Evolutionary conservation across 2,797 vertebrate genomes (phyloP).

Genomic region (Enteromius viviparus): DNA sequence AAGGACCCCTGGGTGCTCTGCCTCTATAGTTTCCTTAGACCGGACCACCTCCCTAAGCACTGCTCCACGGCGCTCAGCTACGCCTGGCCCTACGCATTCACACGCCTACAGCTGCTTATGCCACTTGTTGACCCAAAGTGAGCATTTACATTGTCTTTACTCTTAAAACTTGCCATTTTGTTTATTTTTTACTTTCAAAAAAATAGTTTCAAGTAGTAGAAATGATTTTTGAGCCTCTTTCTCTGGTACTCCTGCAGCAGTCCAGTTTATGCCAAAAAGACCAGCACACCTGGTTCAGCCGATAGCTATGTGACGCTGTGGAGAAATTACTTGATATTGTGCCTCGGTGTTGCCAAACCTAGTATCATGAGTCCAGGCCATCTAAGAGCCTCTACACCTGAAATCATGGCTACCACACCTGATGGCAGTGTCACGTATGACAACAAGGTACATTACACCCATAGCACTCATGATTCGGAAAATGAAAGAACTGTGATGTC

Average conservation of each 20-base stretch:
- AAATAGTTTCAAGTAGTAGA: neutral
- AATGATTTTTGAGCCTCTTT: neutral
- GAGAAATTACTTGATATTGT: slow-evolving; percentile 98
- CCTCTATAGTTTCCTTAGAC: slow-evolving; percentile 96
- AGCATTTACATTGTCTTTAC: slow-evolving; percentile 48
- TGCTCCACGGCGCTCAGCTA: slow-evolving; percentile 95
- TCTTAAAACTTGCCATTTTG: neutral
- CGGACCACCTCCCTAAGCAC: slow-evolving; percentile 95
- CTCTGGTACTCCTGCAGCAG: slow-evolving; percentile 76
- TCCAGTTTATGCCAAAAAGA: slow-evolving; percentile 97
- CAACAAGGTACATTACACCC: slow-evolving; percentile 79
- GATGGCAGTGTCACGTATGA: slow-evolving; percentile 95
- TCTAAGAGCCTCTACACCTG: slow-evolving; percentile 93
- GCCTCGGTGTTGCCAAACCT: slow-evolving; percentile 97
- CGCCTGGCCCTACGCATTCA: slow-evolving; percentile 97
- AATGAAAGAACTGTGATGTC: slow-evolving; percentile 1
- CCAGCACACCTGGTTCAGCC: slow-evolving; percentile 86
- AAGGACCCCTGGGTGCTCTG: slow-evolving; percentile 99
- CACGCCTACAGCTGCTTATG: slow-evolving; percentile 92
- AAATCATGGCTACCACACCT: slow-evolving; percentile 96
- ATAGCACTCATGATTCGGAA: neutral
- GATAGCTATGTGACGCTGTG: slow-evolving; percentile 94
- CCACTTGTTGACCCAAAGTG: slow-evolving; percentile 97
- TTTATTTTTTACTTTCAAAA: too few species aligned
- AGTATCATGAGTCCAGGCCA: slow-evolving; percentile 99